Base-by-base conservation (phyloP, 2,113 vertebrate species). In the Stegastes partitus region DNA sequence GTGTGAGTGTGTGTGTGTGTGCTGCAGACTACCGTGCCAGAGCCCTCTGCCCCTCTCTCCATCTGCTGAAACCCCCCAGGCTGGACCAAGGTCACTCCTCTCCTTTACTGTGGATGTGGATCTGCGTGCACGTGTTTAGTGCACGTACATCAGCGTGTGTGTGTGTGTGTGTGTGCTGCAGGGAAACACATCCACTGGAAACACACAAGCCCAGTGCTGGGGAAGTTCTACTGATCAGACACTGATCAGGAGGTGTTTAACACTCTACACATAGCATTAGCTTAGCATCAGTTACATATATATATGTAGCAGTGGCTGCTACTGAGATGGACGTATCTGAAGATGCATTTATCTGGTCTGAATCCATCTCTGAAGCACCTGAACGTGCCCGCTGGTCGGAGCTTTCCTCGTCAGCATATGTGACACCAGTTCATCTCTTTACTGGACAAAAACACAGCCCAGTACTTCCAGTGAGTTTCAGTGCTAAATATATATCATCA, bases 41-140 rank as follows among this genome's bases (percentile, higher is more conserved):
- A 50, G 47, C 47, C 47, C n/a, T 50, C 86, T 90, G 84, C 84
- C 92, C 86, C 87, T 89, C 88, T 87, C 83, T 92, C 91, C 89
- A 92, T 91, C 93, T 93, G 93, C 86, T 89, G 84, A 89, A 90
- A 59, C 90, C 90, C 92, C 89, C 88, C 78, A 90, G 92, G 91
- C 90, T 90, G 88, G 81, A 93, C 83, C 91, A 93, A 93, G 91
- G 90, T 93, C 90, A 93, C 77, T 87, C 21, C 83, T 86, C 71
- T 84, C 68, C 83, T 80, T 62, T 71, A 66, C 28, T 31, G 34
- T 71, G 64, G 59, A 83, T 81, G 85, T 54, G 70, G 71, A 77
- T 81, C 54, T 44, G 53, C 72, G 68, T 55, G 65, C 64, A 70
- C 54, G 18, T 50, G 50, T 51, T n/a, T 42, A 23, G 70, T 39